Evolutionary conservation across 2,113 vertebrate species (phyloP).

Genomic region (Corydoras sp.): DNA sequence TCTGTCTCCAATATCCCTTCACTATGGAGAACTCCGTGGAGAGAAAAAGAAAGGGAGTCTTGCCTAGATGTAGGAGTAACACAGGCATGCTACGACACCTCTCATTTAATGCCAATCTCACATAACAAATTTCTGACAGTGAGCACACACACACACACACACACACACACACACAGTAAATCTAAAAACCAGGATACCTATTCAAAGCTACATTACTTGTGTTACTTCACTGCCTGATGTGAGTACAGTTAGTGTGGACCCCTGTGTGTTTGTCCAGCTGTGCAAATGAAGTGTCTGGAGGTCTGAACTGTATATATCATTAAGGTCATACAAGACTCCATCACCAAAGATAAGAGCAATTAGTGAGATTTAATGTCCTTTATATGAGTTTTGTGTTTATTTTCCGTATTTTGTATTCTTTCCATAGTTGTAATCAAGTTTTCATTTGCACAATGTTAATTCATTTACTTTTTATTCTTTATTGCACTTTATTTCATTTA

Average conservation of each 20-base stretch:
- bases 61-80: slow-evolving; percentile 1
- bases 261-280: slow-evolving; percentile 25
- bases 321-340: neutral
- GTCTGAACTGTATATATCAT: neutral
- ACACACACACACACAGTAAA: neutral
- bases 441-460: too few relatives aligned
- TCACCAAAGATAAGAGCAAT: too few relatives aligned
- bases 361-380: too few relatives aligned
- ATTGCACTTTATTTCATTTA: too few relatives aligned
- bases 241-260: slow-evolving; percentile 7
- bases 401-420: too few relatives aligned
- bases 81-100: slow-evolving; percentile 17
- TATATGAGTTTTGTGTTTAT: too few relatives aligned
- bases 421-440: too few relatives aligned
- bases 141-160: slow-evolving; percentile 6
- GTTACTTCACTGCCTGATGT: slow-evolving; percentile 4
- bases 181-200: neutral
- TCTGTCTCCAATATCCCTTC: slow-evolving; percentile 39
- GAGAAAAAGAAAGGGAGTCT: slow-evolving; percentile 18
- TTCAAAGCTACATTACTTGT: slow-evolving; percentile 12
- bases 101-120: slow-evolving; percentile 36
- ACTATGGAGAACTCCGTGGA: slow-evolving; percentile 17
- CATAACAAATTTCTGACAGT: slow-evolving; percentile 22
- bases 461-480: too few relatives aligned
- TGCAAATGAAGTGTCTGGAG: slow-evolving; percentile 17